phyloP scores from a whole-genome alignment of 2,113 vertebrate species.

The Pteropus alecto region DNA sequence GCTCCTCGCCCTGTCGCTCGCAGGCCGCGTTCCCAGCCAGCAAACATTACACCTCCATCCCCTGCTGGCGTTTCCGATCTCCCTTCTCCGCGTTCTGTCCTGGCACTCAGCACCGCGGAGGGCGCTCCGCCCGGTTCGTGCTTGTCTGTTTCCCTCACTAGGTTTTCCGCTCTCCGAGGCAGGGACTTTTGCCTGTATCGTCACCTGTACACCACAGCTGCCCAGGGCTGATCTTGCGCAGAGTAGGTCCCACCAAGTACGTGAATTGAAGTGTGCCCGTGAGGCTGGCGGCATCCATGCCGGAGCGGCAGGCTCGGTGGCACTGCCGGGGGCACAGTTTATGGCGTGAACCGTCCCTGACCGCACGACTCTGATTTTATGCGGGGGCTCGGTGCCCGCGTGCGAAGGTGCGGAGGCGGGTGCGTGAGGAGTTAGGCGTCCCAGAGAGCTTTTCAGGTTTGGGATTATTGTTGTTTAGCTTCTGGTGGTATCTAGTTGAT shows the following conservation, averaged over 20 bases:
- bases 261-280: fast-evolving
- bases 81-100: not conserved
- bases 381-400: fast-evolving
- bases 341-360: fast-evolving
- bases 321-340: fast-evolving
- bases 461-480: not conserved
- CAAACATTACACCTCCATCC: too few relatives aligned
- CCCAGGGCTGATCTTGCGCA: not conserved
- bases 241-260: not conserved
- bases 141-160: not conserved
- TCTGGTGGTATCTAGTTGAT: not conserved
- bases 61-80: not conserved
- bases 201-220: not conserved
- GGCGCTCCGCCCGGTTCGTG: not conserved
- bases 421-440: too few relatives aligned
- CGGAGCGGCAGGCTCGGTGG: fast-evolving
- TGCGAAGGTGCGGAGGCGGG: not conserved
- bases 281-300: fast-evolving
- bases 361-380: not conserved
- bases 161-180: not conserved
- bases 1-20: too few relatives aligned
- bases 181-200: not conserved
- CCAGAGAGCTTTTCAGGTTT: not conserved
- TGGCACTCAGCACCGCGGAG: too few relatives aligned
- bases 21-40: too few relatives aligned